These are phyloP conservation scores for Drosophila leontia DNA, from an alignment of 1,140 invertebrate genomes.

Conservation along the genomic window DNA sequence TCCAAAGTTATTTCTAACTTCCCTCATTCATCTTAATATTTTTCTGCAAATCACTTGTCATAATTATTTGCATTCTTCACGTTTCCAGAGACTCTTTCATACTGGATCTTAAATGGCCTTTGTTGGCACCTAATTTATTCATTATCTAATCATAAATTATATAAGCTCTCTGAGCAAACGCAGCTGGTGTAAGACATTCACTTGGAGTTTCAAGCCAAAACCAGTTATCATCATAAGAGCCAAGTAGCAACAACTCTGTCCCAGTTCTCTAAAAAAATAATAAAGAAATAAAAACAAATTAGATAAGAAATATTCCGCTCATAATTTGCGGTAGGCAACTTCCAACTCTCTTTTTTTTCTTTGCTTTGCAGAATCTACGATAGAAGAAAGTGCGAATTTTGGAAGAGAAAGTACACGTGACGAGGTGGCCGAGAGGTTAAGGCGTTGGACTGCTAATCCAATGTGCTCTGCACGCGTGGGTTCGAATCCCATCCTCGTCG, in stretches of 20 bases:
- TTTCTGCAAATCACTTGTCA: conserved; percentile 12
- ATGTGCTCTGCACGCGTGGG: conserved; percentile 92
- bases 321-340: conserved; percentile 17
- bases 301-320: conserved; percentile 56
- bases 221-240: conserved; percentile 35
- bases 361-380: not conserved
- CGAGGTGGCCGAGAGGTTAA: conserved; percentile 96
- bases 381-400: conserved; percentile 19
- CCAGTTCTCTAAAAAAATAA: conserved; percentile 17
- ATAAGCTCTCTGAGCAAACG: conserved; percentile 38
- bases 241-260: conserved; percentile 27
- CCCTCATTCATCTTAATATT: not conserved
- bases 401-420: conserved; percentile 82
- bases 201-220: conserved; percentile 22
- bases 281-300: not conserved
- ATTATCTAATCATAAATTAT: conserved; percentile 51
- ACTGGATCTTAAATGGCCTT: conserved; percentile 11
- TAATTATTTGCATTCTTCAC: conserved; percentile 15
- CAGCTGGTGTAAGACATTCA: conserved; percentile 34
- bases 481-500: conserved; percentile 96
- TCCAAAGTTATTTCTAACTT: not conserved
- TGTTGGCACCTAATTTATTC: conserved; percentile 43
- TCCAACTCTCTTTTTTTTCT: conserved; percentile 15
- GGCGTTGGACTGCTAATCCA: conserved; percentile 93
- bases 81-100: conserved; percentile 1